phyloP scores from a whole-genome alignment of 2,888 invertebrate species.

The Portevinia maculata region DNA sequence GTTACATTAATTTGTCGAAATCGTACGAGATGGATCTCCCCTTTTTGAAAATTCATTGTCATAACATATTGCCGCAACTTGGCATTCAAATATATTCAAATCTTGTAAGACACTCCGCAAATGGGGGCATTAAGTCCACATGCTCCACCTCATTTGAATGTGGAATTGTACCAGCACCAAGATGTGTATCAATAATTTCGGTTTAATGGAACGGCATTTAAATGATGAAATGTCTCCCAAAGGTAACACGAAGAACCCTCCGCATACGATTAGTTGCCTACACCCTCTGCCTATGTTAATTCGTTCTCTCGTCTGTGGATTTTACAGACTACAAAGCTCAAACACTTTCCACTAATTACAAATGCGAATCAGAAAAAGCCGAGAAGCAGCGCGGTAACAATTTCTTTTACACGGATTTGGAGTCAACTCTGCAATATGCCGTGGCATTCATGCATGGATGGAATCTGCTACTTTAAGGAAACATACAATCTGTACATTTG shows the following conservation, averaged over 20 bases:
- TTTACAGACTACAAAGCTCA: constrained; percentile 42
- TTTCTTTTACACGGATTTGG: constrained; percentile 60
- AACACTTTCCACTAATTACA: constrained; percentile 71
- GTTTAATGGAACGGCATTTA: constrained; percentile 70
- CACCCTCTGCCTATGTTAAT: constrained; percentile 18
- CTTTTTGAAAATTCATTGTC: constrained; percentile 54
- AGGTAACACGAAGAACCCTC: constrained; percentile 45
- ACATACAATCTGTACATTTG: constrained; percentile 72
- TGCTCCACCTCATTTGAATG: constrained; percentile 8
- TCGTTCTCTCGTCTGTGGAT: constrained; percentile 25
- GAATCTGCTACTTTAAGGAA: constrained; percentile 66
- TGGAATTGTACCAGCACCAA: constrained; percentile 1
- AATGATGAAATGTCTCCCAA: constrained; percentile 61
- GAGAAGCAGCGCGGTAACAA: constrained; percentile 46
- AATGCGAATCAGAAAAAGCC: constrained; percentile 62
- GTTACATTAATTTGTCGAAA: constrained; percentile 49
- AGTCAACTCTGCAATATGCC: constrained; percentile 57
- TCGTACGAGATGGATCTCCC: background rate
- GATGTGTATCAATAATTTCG: constrained; percentile 70
- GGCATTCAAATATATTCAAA: constrained; percentile 70
- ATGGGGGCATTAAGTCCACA: constrained; percentile 31
- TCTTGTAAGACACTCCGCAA: constrained; percentile 62
- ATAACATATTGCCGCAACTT: constrained; percentile 66
- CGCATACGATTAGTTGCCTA: constrained; percentile 58
- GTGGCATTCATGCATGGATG: constrained; percentile 65